Evolutionary conservation across 2,888 invertebrate species (phyloP), one percentile per base, ranked within the genome.

Genomic region (Diplazon laetatorius): DNA sequence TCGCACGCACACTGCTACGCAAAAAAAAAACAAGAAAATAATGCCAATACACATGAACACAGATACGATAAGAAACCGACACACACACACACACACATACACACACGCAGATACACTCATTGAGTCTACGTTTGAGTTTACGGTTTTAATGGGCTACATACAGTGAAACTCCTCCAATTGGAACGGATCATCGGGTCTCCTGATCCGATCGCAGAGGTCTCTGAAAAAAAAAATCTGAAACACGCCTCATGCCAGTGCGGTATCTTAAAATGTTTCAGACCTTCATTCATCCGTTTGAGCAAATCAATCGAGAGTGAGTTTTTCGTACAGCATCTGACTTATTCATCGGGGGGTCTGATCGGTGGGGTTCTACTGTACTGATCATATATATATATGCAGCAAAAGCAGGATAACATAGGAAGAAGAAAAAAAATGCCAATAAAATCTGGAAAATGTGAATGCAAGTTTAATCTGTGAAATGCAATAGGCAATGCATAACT

Each of bases 401-500:
- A n/a, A n/a, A n/a, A n/a, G n/a, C n/a, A n/a, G n/a, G n/a, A 39
- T 16, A n/a, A 16, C 9, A n/a, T n/a, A n/a, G n/a, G 22, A 59
- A 46, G 18, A 12, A 48, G n/a, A 63, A 55, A 76, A 63, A 76
- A 55, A 55, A 30, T 5, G 30, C 6, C 30, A 30, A 30, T 30
- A 6, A 30, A 30, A 6, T 30, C 39, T 62, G 71, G 55, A n/a
- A 46, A 55, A 66, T 48, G 52, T 30, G 73, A 46, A 62, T 65
- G 70, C 81, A 76, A 75, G 68, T 80, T 78, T 62, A 63, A 76
- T 72, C 69, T 77, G 76, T 78, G 77, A 46, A 50, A 80, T 80
- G 76, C 76, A 57, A 85, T 83, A 87, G 87, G 86, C 86, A 87
- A 86, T 86, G 87, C 78, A 82, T 81, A 83, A 78, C 82, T 82